Conservation (phyloP, 2,888 invertebrate genomes). For the Odontothrips loti region DNA sequence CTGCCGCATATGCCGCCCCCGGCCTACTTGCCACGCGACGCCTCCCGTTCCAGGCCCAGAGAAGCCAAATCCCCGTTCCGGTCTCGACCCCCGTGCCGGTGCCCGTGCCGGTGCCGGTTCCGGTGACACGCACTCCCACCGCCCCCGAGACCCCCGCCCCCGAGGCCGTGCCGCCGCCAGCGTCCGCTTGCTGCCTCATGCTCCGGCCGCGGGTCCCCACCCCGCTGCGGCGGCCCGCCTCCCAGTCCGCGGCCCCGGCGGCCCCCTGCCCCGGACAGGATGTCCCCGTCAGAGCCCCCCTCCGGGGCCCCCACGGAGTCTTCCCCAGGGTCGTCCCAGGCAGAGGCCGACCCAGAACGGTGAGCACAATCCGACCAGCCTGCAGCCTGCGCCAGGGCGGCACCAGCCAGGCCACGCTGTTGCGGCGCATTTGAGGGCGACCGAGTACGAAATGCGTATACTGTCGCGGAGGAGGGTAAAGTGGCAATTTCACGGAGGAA, state of each 20-base stretch:
- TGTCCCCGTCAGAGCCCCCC: not conserved
- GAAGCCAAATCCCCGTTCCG: constrained; percentile 1
- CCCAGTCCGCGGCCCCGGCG: not conserved
- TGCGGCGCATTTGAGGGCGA: too few species aligned
- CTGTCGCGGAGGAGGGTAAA: too few species aligned
- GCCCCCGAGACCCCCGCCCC: not conserved
- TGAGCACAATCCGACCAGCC: too few species aligned
- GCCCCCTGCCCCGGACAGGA: not conserved
- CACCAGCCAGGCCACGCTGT: too few species aligned
- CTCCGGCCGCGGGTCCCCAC: constrained; percentile 9
- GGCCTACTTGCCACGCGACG: not conserved
- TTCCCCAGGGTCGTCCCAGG: too few species aligned
- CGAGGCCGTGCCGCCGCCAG: not conserved
- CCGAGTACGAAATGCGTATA: too few species aligned
- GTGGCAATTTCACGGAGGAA: too few species aligned
- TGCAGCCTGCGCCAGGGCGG: too few species aligned
- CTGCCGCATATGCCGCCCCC: not conserved
- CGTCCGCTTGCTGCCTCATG: not conserved
- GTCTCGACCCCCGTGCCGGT: not conserved
- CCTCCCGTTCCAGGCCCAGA: not conserved
- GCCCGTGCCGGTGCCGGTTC: not conserved
- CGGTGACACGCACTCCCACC: constrained; percentile 14
- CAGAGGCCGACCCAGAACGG: too few species aligned
- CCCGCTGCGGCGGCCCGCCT: not conserved
- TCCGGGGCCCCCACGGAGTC: not conserved